Base-by-base conservation (phyloP, 2,888 invertebrate genomes). In the Calameuta idolon region DNA sequence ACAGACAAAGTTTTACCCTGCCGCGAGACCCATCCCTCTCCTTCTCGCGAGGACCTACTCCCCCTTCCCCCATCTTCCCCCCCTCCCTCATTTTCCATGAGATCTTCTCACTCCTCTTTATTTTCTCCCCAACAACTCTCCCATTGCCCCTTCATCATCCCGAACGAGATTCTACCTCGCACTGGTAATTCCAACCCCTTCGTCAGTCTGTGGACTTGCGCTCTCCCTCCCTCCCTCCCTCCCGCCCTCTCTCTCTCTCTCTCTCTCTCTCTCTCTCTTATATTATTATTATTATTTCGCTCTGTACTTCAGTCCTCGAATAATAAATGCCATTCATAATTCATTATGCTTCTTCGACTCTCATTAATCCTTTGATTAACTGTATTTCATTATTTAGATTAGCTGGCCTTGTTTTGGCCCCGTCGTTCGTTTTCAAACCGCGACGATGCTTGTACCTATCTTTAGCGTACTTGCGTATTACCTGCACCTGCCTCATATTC, bases 341-440 rank as follows among this genome's bases (percentile, higher is more conserved):
- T 89, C 87, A 89, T 89, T 87, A 87, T 86, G 84, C 85, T 87
- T 84, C 87, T 87, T 87, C 83, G 84, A 82, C 85, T 84, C 86
- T 87, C 87, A 89, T 89, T 89, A 89, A 89, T 87, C 86, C 89
- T 85, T 87, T 87, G 88, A 89, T 87, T 87, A 87, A 86, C 86
- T 86, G 88, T 86, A 87, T 87, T 87, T 88, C 87, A 87, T 89
- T 88, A 89, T 88, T 85, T 82, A 83, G 81, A 87, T 84, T 83
- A 82, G 80, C 80, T 37, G 79, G 69, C 81, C 78, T 78, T 78
- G 82, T 84, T 77, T 81, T 83, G 40, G 40, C 40, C 15, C 15
- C 40, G 40, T 40, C 40, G 15, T 15, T 40, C 40, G 40, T 40
- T 40, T 15, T 15, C 40, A 40, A 40, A 40, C 40, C 40, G 40